phyloP scores from a whole-genome alignment of 2,888 invertebrate species.

The Brenthis hecate region DNA sequence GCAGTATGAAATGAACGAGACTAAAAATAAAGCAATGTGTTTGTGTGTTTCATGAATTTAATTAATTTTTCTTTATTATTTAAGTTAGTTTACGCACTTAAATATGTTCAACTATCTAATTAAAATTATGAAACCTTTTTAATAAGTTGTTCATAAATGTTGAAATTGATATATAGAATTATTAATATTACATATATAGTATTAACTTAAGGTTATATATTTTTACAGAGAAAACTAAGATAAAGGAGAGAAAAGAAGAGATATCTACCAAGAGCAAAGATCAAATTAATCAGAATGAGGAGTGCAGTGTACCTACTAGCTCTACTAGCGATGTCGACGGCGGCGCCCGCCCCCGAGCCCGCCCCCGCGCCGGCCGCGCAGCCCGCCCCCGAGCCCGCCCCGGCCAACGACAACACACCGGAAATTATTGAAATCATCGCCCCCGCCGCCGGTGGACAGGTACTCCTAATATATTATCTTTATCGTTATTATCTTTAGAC shows the following conservation, averaged over 20 bases:
- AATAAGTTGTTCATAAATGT: too few relatives aligned
- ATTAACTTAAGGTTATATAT: background rate
- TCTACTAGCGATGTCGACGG: slow-evolving; percentile 49
- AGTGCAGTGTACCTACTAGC: slow-evolving; percentile 52
- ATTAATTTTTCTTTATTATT: too few relatives aligned
- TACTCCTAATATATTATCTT: slow-evolving; percentile 37
- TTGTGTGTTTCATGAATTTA: too few relatives aligned
- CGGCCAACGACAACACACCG: slow-evolving; percentile 62
- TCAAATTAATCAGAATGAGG: slow-evolving; percentile 51
- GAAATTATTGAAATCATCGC: slow-evolving; percentile 80
- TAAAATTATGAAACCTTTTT: too few relatives aligned
- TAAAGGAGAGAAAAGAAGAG: slow-evolving; percentile 5
- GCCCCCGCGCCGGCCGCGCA: slow-evolving; percentile 46
- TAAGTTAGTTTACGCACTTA: too few relatives aligned
- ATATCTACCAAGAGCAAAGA: slow-evolving; percentile 10
- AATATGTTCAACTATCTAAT: too few relatives aligned
- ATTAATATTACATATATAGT: too few relatives aligned
- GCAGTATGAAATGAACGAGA: background rate
- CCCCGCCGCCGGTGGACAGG: slow-evolving; percentile 76
- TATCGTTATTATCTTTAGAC: too few relatives aligned
- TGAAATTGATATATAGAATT: too few relatives aligned
- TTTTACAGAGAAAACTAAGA: slow-evolving; percentile 2
- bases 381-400: slow-evolving; percentile 51
- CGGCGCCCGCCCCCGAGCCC: slow-evolving; percentile 48
- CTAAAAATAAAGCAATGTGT: too few relatives aligned